phyloP scores from a whole-genome alignment of 2,113 vertebrate genomes.

The Pseudorhombus dupliciocellatus region DNA sequence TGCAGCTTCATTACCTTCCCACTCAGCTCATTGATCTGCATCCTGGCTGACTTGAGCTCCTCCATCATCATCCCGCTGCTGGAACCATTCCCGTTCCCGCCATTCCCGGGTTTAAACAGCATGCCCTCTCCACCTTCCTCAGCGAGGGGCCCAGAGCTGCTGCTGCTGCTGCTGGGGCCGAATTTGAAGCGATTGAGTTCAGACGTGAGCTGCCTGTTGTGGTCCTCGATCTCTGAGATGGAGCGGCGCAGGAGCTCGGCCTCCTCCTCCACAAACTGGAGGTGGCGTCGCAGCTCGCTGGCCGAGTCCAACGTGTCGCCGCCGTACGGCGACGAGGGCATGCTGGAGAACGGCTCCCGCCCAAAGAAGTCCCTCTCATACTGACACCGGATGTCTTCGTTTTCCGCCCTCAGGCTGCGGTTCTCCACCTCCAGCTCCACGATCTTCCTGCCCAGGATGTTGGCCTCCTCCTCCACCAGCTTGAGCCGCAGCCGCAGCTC shows the following conservation, averaged over 20 bases:
- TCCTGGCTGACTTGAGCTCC: conserved; percentile 89
- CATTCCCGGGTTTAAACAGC: conserved; percentile 61
- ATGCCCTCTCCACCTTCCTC: conserved; percentile 68
- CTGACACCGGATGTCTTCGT: conserved; percentile 93
- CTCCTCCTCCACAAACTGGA: conserved; percentile 98
- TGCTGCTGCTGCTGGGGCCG: conserved; percentile 81
- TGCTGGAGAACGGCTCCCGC: conserved; percentile 88
- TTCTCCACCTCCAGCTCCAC: conserved; percentile 99
- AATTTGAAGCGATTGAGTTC: conserved; percentile 97
- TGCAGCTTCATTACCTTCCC: conserved; percentile 96
- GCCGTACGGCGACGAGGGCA: conserved; percentile 91
- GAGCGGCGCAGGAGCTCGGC: conserved; percentile 93
- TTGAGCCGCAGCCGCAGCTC: conserved; percentile 95
- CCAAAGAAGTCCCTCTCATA: conserved; percentile 89
- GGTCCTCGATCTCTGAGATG: conserved; percentile 95
- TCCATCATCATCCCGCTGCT: conserved; percentile 82
- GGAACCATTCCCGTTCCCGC: conserved; percentile 48
- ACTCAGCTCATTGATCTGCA: conserved; percentile 93
- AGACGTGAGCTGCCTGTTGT: conserved; percentile 91
- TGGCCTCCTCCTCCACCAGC: conserved; percentile 97
- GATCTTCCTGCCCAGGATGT: conserved; percentile 95
- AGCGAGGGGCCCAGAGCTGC: conserved; percentile 74
- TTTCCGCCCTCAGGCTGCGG: conserved; percentile 93
- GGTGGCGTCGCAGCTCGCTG: conserved; percentile 89
- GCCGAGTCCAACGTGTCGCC: conserved; percentile 90